Evolutionary conservation across 2,888 invertebrate genomes (phyloP).

Genomic region (Andrena trimmerana): DNA sequence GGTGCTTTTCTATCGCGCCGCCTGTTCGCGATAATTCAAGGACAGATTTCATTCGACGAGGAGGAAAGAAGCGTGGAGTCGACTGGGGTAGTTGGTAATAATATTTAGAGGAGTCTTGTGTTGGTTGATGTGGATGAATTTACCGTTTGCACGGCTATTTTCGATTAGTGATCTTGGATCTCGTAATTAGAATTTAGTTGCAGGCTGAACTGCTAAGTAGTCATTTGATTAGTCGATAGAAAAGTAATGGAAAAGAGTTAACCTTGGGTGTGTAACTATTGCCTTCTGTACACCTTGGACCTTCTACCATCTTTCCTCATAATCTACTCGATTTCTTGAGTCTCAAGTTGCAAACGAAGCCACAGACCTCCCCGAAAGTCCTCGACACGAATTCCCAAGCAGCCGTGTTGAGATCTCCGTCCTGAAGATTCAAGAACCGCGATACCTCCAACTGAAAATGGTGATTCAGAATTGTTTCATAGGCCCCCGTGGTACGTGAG

Average conservation of each 20-base stretch:
- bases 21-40: constrained; percentile 19
- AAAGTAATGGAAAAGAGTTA: no score
- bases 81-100: constrained; percentile 20
- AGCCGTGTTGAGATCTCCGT: neutral
- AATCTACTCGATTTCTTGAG: no score
- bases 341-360: neutral
- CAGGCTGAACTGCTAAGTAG: no score
- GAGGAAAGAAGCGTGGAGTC: neutral
- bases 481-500: constrained; percentile 21
- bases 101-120: constrained; percentile 3
- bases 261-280: no score
- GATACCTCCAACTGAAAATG: neutral
- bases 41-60: constrained; percentile 24
- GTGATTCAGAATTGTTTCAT: constrained; percentile 23
- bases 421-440: neutral
- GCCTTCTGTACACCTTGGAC: no score
- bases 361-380: neutral
- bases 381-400: neutral
- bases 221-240: no score
- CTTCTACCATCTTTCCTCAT: no score
- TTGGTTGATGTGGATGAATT: no score
- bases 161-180: no score
- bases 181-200: no score
- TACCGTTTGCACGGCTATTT: no score
- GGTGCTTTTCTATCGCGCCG: constrained; percentile 33